Evolutionary conservation across 2,797 vertebrate genomes (phyloP).

Genomic region (Coranthus polyacanthus): DNA sequence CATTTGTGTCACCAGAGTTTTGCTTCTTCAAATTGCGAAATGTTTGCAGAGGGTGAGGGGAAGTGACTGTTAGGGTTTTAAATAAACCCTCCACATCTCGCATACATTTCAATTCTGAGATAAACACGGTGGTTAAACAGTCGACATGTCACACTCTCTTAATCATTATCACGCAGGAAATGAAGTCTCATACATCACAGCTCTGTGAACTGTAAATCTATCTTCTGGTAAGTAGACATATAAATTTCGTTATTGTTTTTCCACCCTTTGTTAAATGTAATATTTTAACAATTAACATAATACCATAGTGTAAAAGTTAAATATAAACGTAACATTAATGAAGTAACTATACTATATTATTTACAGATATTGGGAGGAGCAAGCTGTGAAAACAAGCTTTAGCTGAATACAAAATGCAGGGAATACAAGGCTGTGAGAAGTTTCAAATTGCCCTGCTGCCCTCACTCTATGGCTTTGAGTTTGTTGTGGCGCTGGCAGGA

Average conservation of each 20-base stretch:
- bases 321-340: too few species aligned
- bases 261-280: neutral
- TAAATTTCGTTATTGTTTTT: neutral
- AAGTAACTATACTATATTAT: neutral
- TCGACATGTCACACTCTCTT: rapidly evolving
- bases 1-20: neutral
- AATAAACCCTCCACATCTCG: rapidly evolving
- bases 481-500: slow-evolving; percentile 78
- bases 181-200: rapidly evolving
- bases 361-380: slow-evolving; percentile 24
- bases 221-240: slow-evolving; percentile 21
- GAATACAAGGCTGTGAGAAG: neutral
- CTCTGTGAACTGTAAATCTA: neutral
- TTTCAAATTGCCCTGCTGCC: slow-evolving; percentile 82
- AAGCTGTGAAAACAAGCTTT: neutral
- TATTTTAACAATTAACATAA: neutral
- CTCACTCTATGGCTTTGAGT: slow-evolving; percentile 76
- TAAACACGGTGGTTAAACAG: neutral
- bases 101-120: neutral
- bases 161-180: neutral
- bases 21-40: slow-evolving; percentile 49
- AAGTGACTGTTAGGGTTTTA: slow-evolving; percentile 9
- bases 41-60: neutral
- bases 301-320: neutral
- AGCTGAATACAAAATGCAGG: slow-evolving; percentile 31